Evolutionary conservation across 37 sponge, comb jelly and placozoan genomes (phyloP).

Genomic region (Spongilla lacustris): DNA sequence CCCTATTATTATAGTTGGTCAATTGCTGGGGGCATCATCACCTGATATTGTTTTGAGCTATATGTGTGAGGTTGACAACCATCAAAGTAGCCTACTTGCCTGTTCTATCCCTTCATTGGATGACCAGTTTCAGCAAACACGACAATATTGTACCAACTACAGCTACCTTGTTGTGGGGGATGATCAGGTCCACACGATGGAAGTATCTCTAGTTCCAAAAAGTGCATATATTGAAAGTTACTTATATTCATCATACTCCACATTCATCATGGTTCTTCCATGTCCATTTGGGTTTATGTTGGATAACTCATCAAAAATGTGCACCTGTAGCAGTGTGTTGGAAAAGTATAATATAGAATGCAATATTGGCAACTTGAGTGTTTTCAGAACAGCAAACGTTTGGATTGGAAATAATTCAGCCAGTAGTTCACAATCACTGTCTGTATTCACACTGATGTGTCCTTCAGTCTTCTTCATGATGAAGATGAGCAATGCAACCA

Average conservation of each 20-base stretch:
- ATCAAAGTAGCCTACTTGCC: no score
- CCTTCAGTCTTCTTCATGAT: not conserved
- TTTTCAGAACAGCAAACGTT: not conserved
- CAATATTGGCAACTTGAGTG: not conserved
- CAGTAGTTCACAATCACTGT: not conserved
- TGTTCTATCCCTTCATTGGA: not conserved
- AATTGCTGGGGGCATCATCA: not conserved
- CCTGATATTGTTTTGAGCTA: not conserved
- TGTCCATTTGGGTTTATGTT: not conserved
- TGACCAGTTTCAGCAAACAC: not conserved
- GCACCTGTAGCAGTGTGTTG: not conserved
- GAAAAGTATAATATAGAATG: not conserved
- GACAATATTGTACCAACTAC: not conserved
- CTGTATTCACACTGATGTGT: not conserved
- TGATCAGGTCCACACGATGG: not conserved
- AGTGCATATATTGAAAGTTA: not conserved
- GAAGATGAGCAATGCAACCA: not conserved
- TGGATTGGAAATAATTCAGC: not conserved
- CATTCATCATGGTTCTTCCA: not conserved
- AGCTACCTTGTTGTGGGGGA: not conserved
- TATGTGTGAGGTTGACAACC: not conserved
- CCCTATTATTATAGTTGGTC: not conserved
- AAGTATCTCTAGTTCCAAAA: not conserved
- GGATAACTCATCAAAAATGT: not conserved
- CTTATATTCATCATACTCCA: not conserved